Base-by-base conservation (phyloP, 2,113 vertebrate species). In the Cephalopholis sonnerati region DNA sequence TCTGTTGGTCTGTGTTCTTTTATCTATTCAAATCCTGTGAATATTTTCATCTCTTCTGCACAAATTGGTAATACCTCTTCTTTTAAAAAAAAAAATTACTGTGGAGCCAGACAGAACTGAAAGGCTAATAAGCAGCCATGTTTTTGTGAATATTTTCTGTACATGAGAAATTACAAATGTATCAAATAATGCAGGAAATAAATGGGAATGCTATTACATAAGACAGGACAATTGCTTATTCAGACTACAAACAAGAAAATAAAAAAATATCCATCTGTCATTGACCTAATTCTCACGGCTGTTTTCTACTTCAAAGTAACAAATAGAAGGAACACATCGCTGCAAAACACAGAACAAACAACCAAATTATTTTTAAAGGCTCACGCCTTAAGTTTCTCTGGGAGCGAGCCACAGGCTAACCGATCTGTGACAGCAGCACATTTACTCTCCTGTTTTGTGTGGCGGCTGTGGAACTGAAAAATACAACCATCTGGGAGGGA, bases 401-500 rank as follows among this genome's bases (percentile, higher is more conserved):
- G 86, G 55, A 61, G 15, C 3, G 20, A 13, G 79, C 86, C 82
- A 71, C 62, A 1, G 51, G 59, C 74, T 75, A 71, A 81, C 79
- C 68, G 54, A 29, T 48, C 51, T 50, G 71, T 46, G 63, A 72
- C 82, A 68, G 64, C 67, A 36, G 57, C 62, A 29, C 74, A 70
- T 44, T 81, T 27, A 55, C 44, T 5, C 75, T 86, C 83, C 63
- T 81, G 85, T 87, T 85, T 70, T 64, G 44, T 85, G 83, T 29
- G 79, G 85, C 53, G 5, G 44, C 39, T 22, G 67, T 2, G 63
- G 76, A 66, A 51, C 29, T 59, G 83, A 59, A 88, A 88, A 81
- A 75, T 7, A 62, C 77, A 78, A 89, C 81, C 89, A 87, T 90
- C 85, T 90, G 87, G 80, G 66, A 39, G 72, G 65, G 65, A 27